Base-by-base conservation (phyloP, 2,888 invertebrate genomes). In the Ophraella communa region DNA sequence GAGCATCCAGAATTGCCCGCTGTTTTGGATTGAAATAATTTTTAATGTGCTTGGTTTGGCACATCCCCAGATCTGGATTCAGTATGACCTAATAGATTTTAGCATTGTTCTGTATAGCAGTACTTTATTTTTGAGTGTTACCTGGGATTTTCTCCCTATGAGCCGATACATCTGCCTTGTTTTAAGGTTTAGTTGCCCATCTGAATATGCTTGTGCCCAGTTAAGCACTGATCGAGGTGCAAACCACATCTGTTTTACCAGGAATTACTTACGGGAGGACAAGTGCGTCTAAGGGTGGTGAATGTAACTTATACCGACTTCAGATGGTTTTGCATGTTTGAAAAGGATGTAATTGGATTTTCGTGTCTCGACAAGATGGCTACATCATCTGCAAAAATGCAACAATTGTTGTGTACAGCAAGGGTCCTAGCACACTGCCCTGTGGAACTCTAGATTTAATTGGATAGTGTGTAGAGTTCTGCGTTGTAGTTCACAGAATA, bases 81-180 rank as follows among this genome's bases (percentile, higher is more conserved):
- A n/a, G n/a, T n/a, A n/a, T n/a, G n/a, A n/a, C n/a, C n/a, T n/a
- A n/a, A n/a, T n/a, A n/a, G n/a, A n/a, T n/a, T n/a, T n/a, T n/a
- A n/a, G n/a, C n/a, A n/a, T n/a, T n/a, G n/a, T n/a, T n/a, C n/a
- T 59, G 39, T 51, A 59, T 14, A 59, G 23, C 23, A 3, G 27
- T 21, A 49, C 5, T 49, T 58, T 49, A 11, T 58, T 58, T 33
- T 49, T 18, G 5, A 20, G 11, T 42, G 58, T 21, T 21, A 10
- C n/a, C 21, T 33, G 27, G 18, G 33, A 57, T 45, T 47, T 57
- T 57, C 47, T 23, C 5, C 57, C 18, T n/a, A 45, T 45, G 2
- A 47, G 47, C 47, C 45, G 47, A 1, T 20, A 23, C n/a, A n/a
- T n/a, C n/a, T n/a, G n/a, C n/a, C n/a, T n/a, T n/a, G n/a, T n/a